These are phyloP conservation scores for Gymnoscelis rufifasciata DNA, from an alignment of 2,888 invertebrate species.

Conservation along the genomic window DNA sequence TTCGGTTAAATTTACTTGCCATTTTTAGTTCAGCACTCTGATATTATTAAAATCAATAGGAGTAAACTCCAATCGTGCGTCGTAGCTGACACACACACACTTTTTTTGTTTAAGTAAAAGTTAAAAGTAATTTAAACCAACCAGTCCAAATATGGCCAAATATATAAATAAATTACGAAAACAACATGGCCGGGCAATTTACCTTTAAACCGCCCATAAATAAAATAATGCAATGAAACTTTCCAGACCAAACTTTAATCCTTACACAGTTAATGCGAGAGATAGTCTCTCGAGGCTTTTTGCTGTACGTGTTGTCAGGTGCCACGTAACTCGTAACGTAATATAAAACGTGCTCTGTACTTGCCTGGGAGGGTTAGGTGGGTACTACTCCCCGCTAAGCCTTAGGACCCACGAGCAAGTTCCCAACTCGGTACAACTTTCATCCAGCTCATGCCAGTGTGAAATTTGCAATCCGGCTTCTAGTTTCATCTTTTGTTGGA, in stretches of 20 bases:
- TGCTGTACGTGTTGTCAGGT: constrained; percentile 43
- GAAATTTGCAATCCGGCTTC: constrained; percentile 32
- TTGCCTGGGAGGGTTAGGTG: constrained; percentile 34
- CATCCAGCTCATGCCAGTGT: constrained; percentile 29
- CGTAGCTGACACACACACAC: too few species aligned
- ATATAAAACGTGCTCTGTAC: constrained; percentile 46
- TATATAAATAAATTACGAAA: too few species aligned
- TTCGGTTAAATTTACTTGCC: too few species aligned
- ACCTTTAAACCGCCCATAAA: too few species aligned
- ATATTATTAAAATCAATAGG: too few species aligned
- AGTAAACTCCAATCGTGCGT: too few species aligned
- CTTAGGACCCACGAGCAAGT: constrained; percentile 29
- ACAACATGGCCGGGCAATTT: too few species aligned
- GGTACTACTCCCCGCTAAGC: constrained; percentile 38
- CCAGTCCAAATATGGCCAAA: too few species aligned
- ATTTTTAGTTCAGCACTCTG: too few species aligned
- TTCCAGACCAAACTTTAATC: not conserved
- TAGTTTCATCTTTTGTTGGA: constrained; percentile 34
- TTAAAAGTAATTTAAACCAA: too few species aligned
- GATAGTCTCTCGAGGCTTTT: constrained; percentile 28
- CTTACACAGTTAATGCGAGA: not conserved
- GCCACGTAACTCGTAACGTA: constrained; percentile 38
- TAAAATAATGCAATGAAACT: not conserved
- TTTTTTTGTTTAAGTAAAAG: too few species aligned
- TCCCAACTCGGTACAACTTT: constrained; percentile 34